Base-by-base conservation (phyloP, 2,113 vertebrate genomes). In the Sylvilagus bachmani region DNA sequence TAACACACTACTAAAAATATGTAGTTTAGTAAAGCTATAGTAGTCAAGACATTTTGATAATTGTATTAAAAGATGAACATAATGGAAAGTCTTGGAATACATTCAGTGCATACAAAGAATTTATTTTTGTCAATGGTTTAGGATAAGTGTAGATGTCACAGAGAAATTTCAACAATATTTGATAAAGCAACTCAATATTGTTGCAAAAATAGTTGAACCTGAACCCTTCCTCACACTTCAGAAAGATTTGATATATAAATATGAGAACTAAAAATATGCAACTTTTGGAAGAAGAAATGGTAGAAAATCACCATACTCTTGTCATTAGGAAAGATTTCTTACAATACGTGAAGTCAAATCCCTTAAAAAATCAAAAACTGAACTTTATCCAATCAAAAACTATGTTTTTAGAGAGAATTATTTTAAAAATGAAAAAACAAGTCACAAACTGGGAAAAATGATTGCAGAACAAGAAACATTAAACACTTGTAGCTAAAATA, bases 91-190 rank as follows among this genome's bases (percentile, higher is more conserved):
- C 4, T 44, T 44, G 6, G 4, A 5, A 44, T 44, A 44, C 6
- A 44, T 6, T 6, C 38, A 51, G 17, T 74, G 38, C 8, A 33
- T 44, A 38, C 19, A 3, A 80, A 49, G 13, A 36, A 58, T 3
- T 38, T 8, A 38, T 27, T 83, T 92, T 92, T 95, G 51, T 92
- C 53, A 87, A 61, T 92, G 2, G 5, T 67, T 10, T 86, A 67
- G 86, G 13, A 84, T 38, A 69, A 58, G n/a, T 49, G 17, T 55
- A 4, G 11, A 3, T 78, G 11, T 44, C 38, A 78, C 67, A 4
- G 19, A 73, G 19, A 62, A 2, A 80, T 8, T 87, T 78, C 44
- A 62, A 67, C 9, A 91, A 83, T 0, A 74, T n/a, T 66, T 71
- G 24, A 67, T 64, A 29, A 7, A 61, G 38, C 21, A 88, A 53